Evolutionary conservation across 2,797 vertebrate genomes (phyloP), one percentile per base, ranked within the genome.

Genomic region (Pseudomugil gertrudae): DNA sequence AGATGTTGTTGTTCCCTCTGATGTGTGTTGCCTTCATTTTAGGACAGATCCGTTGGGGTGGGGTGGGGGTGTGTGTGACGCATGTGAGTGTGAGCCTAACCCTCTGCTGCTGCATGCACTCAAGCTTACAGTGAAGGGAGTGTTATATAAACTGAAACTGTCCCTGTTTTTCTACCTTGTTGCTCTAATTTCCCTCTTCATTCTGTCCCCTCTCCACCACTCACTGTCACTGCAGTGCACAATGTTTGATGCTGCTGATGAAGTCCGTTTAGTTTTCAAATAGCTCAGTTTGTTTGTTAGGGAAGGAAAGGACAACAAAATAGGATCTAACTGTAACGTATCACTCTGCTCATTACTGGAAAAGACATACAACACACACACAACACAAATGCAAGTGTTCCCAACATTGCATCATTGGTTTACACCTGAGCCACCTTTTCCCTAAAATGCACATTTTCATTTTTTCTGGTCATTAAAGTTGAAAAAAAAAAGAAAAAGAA

Each of bases 131-230:
- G 61, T 56, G 73, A 83, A 62, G 69, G 74, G 84, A 60, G 69
- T 15, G 66, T 87, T 90, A 84, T 63, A 33, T 87, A 92, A 92
- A 89, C 57, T 73, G 62, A 30, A 71, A 43, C 79, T 91, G 87
- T 90, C 90, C 89, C 80, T 51, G 9, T 84, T 90, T 86, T 67
- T 70, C 80, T 72, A 66, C 66, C 61, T 81, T 64, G 72, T 69
- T 79, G 76, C 67, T 57, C 60, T 59, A 55, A 56, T 76, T 58
- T 60, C 57, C 79, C 40, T 69, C 59, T 66, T 67, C 21, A 60
- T 72, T 85, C 65, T 78, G 72, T 82, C 68, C 71, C 72, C 81
- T 81, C 82, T 79, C 78, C 81, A 72, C 40, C 66, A 54, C 60
- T 84, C 59, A 69, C 72, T 29, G 55, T 21, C 33, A 21, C 76